Conservation (phyloP, 1,140 invertebrate genomes). For the Penaeus japonicus region DNA sequence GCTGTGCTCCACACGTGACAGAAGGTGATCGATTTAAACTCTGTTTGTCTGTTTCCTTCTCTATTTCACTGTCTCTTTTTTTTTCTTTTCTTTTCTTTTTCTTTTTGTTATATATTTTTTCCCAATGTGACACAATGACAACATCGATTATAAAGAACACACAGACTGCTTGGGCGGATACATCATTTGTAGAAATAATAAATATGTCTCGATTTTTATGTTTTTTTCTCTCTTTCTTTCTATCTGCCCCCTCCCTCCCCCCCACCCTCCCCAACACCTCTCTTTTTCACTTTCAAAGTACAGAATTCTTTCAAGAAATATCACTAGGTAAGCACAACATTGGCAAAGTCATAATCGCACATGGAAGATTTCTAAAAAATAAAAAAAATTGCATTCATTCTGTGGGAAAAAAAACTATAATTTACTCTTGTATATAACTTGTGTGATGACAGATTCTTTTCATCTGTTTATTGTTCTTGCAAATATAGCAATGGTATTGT, state of each 20-base stretch:
- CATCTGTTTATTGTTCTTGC: no score
- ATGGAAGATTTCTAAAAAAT: not conserved
- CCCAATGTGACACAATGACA: slow-evolving; percentile 16
- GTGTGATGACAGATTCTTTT: no score
- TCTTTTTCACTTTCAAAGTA: slow-evolving; percentile 22
- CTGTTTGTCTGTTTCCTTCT: not conserved
- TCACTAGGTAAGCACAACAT: slow-evolving; percentile 44
- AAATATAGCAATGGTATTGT: no score
- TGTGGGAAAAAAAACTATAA: not conserved
- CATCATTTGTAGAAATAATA: slow-evolving; percentile 48
- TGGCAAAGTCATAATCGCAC: slow-evolving; percentile 9
- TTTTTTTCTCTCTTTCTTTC: no score
- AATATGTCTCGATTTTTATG: slow-evolving; percentile 14
- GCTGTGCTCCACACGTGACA: not conserved
- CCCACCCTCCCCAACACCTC: not conserved
- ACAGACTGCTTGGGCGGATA: slow-evolving; percentile 41
- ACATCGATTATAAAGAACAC: slow-evolving; percentile 33
- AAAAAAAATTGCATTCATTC: not conserved
- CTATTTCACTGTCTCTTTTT: not conserved
- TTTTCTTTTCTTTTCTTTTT: not conserved
- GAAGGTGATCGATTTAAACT: not conserved
- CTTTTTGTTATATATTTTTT: not conserved
- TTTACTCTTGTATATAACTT: not conserved
- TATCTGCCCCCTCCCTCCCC: not conserved
- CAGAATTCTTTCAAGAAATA: slow-evolving; percentile 22